These are phyloP conservation scores for Dendroctonus valens DNA, from an alignment of 1,140 invertebrate species.

Conservation along the genomic window DNA sequence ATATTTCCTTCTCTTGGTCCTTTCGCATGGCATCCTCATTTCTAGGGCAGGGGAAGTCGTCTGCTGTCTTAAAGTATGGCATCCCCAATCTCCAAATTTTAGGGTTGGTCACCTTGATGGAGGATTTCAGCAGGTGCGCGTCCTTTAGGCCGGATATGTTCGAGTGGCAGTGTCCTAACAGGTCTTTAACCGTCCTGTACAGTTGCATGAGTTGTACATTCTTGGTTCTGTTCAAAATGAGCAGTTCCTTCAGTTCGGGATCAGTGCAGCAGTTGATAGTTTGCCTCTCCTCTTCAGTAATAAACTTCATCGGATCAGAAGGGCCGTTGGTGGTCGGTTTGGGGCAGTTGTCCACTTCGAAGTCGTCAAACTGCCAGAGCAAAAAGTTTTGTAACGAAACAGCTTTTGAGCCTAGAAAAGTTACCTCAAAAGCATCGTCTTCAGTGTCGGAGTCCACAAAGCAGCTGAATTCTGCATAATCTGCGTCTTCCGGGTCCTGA, in stretches of 20 bases:
- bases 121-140: background rate
- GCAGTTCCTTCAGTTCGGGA: constrained; percentile 33
- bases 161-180: constrained; percentile 32
- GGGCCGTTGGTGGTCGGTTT: constrained; percentile 12
- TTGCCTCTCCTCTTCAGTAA: constrained; percentile 34
- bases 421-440: background rate
- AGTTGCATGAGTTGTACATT: constrained; percentile 37
- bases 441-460: background rate
- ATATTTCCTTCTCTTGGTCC: constrained; percentile 37
- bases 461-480: background rate
- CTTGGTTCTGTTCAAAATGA: constrained; percentile 37
- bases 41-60: constrained; percentile 39
- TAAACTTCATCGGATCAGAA: constrained; percentile 6
- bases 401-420: background rate
- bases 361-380: background rate
- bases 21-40: constrained; percentile 43
- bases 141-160: constrained; percentile 29
- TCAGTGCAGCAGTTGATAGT: constrained; percentile 35
- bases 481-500: background rate
- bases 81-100: constrained; percentile 39
- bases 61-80: constrained; percentile 47
- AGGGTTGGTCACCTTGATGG: background rate
- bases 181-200: constrained; percentile 37
- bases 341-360: constrained; percentile 16
- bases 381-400: background rate